Evolutionary conservation across 1,140 invertebrate genomes (phyloP), one percentile per base, ranked within the genome.

Genomic region (Bombus sylvicola): DNA sequence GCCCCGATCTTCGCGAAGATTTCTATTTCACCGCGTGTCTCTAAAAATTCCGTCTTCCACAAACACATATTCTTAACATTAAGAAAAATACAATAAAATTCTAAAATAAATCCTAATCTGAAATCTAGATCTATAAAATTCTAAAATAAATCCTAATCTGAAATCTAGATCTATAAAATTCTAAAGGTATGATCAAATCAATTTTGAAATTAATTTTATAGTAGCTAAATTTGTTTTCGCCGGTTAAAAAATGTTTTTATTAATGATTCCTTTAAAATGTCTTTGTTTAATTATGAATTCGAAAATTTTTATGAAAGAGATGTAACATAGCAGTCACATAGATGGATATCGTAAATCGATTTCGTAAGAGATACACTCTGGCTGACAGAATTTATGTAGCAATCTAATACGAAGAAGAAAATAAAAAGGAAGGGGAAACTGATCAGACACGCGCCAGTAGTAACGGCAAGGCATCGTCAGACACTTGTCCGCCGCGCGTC

Each of bases 381-480:
- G 2, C 37, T 15, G 18, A 25, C 53, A 34, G 43, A 39, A 85
- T 5, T 5, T 34, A 25, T 10, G 6, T 4, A 37, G 34, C 18
- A 43, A 66, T 10, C 1, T 18, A 37, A 34, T 2, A 47, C 37
- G 64, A 72, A 34, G 34, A 79, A 72, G 81, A 41, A 25, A 64
- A 53, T 28, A 25, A 74, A 39, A 77, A 59, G 75, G 66, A 71
- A 83, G 15, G 13, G 69, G 13, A 39, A 25, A 74, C 66, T 57
- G 59, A 86, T 85, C 77, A 39, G 78, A 72, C 73, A 83, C 78
- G 69, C 80, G 77, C 68, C 84, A 89, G 84, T 91, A 91, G 84
- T 91, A 90, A 89, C 76, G 64, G 71, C 62, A 86, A 57, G 43
- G 66, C 81, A 81, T 88, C 80, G 85, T 89, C 86, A 72, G 78